These are phyloP conservation scores for Caradrina kadenii DNA, from an alignment of 2,888 invertebrate species.

Conservation along the genomic window DNA sequence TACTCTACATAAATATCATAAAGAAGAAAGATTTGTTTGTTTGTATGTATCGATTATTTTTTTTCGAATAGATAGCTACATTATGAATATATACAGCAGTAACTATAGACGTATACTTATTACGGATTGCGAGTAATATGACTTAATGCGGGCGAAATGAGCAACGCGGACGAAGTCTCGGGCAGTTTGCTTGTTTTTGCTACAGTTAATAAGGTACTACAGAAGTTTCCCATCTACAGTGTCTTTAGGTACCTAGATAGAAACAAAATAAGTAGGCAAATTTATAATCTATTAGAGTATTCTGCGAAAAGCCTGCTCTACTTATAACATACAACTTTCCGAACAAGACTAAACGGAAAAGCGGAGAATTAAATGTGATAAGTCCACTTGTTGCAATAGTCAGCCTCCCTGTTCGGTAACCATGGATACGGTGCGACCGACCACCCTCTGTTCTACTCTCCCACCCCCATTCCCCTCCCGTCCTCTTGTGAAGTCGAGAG, in stretches of 20 bases:
- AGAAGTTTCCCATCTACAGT: background rate
- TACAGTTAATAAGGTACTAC: background rate
- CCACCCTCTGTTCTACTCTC: slow-evolving; percentile 58
- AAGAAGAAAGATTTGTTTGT: no score
- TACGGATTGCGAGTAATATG: no score
- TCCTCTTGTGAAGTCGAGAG: slow-evolving; percentile 80
- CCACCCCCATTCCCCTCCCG: slow-evolving; percentile 48
- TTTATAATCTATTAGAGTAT: background rate
- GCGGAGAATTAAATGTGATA: slow-evolving; percentile 59
- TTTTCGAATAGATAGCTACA: no score
- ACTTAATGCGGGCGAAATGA: no score
- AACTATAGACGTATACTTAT: no score
- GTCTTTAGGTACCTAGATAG: no score
- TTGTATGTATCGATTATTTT: no score
- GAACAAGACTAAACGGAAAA: slow-evolving; percentile 40
- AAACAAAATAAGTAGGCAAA: background rate
- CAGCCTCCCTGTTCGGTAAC: slow-evolving; percentile 72
- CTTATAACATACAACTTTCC: slow-evolving; percentile 20
- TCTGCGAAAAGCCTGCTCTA: slow-evolving; percentile 2
- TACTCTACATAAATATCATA: no score
- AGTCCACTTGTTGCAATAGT: slow-evolving; percentile 84
- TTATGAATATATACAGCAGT: no score
- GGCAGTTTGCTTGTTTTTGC: no score
- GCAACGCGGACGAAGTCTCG: no score
- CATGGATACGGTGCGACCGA: slow-evolving; percentile 76